Percentiles rank a stretch among this genome's conserved stretches.
Conservation (phyloP, 2,113 vertebrate species). For the Callospermophilus lateralis region DNA sequence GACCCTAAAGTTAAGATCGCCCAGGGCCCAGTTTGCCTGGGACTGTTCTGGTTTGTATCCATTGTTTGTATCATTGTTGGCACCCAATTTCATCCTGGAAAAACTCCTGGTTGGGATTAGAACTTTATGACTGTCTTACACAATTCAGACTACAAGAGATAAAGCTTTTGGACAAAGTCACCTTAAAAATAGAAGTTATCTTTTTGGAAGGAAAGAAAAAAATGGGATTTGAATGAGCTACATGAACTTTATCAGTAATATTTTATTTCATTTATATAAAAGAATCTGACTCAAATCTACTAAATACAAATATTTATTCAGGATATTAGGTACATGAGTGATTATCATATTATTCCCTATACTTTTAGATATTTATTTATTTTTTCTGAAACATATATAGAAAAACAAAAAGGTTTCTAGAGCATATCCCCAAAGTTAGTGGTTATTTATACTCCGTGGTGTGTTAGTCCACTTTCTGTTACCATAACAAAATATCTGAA, state of each 20-base stretch:
- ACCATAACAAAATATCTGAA: not conserved
- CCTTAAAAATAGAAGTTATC: not conserved
- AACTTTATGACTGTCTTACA: not conserved
- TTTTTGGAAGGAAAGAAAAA: not conserved
- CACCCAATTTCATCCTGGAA: not conserved
- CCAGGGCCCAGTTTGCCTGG: not conserved
- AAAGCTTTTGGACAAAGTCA: too few relatives aligned
- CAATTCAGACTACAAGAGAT: not conserved
- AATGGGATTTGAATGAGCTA: not conserved
- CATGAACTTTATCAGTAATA: not conserved
- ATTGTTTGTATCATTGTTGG: not conserved
- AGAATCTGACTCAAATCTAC: not conserved
- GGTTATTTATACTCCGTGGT: not conserved
- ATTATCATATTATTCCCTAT: not conserved
- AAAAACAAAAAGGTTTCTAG: not conserved
- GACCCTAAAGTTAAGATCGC: not conserved
- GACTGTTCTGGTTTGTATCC: not conserved
- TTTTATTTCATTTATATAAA: slow-evolving; percentile 56
- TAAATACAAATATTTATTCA: slow-evolving; percentile 40
- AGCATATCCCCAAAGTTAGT: not conserved
- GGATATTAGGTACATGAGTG: not conserved
- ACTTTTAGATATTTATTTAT: not conserved
- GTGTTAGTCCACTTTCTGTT: not conserved
- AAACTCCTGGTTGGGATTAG: not conserved
- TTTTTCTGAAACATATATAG: slow-evolving; percentile 15